These are phyloP conservation scores for Vannuccia rotundouncinata DNA, from an alignment of 2,888 invertebrate species.

Conservation along the genomic window DNA sequence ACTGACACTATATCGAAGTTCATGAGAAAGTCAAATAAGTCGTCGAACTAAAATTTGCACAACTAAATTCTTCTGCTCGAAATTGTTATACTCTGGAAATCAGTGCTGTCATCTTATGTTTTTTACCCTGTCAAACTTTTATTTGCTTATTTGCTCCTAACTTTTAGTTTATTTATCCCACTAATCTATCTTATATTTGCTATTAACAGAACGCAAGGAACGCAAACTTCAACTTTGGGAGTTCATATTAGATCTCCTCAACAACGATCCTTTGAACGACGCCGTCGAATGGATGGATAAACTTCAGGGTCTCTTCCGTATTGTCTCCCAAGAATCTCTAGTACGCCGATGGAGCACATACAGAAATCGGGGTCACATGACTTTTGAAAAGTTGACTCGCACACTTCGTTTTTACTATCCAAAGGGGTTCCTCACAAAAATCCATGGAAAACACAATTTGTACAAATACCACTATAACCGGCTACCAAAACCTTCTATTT, in stretches of 20 bases:
- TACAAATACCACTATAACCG: constrained; percentile 38
- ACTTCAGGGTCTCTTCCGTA: constrained; percentile 36
- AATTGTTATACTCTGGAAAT: background rate
- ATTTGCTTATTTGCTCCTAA: background rate
- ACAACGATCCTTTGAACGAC: constrained; percentile 30
- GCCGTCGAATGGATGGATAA: constrained; percentile 38
- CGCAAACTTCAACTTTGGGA: constrained; percentile 37
- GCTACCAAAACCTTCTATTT: background rate
- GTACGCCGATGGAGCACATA: constrained; percentile 37
- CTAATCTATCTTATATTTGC: background rate
- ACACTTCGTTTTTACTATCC: constrained; percentile 40
- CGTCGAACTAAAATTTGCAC: background rate
- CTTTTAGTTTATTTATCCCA: background rate
- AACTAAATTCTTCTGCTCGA: background rate
- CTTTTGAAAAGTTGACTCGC: constrained; percentile 40
- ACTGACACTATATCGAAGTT: background rate
- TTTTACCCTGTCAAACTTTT: background rate
- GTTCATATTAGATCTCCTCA: constrained; percentile 37
- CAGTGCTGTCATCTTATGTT: background rate
- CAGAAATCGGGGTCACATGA: constrained; percentile 38
- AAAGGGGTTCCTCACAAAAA: constrained; percentile 37
- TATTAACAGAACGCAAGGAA: background rate
- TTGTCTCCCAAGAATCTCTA: constrained; percentile 28
- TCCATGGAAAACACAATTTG: constrained; percentile 36
- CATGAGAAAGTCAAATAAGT: constrained; percentile 16